A percentile compares a stretch with the other conserved stretches of the same genome.
Evolutionary conservation across 2,797 vertebrate species (phyloP).

Genomic region (Cichlasoma orientale): DNA sequence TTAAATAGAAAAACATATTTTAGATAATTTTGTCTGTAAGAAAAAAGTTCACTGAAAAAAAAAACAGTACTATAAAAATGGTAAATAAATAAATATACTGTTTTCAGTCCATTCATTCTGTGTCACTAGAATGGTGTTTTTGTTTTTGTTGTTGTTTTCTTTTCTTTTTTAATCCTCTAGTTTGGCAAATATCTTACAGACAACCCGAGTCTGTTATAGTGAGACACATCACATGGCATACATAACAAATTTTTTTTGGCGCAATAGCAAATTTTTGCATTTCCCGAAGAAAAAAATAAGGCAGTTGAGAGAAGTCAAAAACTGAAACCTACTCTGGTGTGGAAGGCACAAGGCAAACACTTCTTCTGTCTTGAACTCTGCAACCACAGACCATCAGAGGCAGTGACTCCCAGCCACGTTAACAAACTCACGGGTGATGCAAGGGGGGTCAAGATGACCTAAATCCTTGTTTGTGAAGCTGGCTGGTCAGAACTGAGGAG

Average conservation of each 20-base stretch:
- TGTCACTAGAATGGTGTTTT: no score
- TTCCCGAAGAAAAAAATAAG: background rate
- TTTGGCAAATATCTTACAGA: background rate
- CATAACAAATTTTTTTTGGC: background rate
- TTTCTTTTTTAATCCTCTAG: no score
- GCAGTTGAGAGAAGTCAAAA: background rate
- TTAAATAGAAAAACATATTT: no score
- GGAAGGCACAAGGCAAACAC: background rate
- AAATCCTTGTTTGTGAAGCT: conserved; percentile 78
- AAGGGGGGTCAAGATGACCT: conserved; percentile 68
- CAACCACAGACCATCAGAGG: conserved; percentile 21
- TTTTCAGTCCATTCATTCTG: background rate
- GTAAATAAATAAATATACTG: background rate
- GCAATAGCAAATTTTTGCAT: background rate
- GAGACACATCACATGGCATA: background rate
- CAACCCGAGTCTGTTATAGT: background rate
- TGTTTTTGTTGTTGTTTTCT: no score
- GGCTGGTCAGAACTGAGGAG: conserved; percentile 65
- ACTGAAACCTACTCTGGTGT: background rate
- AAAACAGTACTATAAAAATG: background rate
- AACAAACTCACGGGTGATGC: conserved; percentile 51
- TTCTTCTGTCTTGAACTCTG: conserved; percentile 21
- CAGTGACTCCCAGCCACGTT: conserved; percentile 44
- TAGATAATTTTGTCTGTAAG: no score
- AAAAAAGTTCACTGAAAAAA: no score